Conservation (phyloP, 2,888 invertebrate species). For the Lydus trimaculatus region DNA sequence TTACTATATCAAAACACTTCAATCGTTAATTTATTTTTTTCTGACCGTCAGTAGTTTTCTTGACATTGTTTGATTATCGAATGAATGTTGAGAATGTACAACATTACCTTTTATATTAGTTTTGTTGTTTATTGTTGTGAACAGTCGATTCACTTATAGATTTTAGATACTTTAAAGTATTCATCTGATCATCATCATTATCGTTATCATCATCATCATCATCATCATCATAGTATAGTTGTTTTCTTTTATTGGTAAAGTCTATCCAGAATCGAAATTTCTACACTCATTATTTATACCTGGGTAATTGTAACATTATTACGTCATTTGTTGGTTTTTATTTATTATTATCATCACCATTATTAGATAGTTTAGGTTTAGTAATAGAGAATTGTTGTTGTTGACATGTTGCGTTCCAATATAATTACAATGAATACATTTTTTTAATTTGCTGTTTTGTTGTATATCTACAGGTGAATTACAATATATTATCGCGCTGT, state of each 20-base stretch:
- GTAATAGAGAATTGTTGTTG: not conserved
- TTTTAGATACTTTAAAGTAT: not conserved
- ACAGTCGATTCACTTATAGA: not conserved
- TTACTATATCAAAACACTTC: not conserved
- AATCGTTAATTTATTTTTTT: not conserved
- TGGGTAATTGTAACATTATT: not conserved
- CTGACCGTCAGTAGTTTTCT: not conserved
- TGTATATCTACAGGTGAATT: too few species aligned
- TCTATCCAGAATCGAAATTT: too few species aligned
- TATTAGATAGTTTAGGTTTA: not conserved
- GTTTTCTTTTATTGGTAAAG: too few species aligned
- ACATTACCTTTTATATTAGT: not conserved
- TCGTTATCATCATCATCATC: too few species aligned
- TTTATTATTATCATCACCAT: not conserved
- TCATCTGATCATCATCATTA: too few species aligned
- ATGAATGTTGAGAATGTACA: not conserved
- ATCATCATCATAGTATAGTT: too few species aligned
- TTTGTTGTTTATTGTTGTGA: not conserved
- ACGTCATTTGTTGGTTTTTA: not conserved
- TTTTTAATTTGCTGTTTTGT: too few species aligned
- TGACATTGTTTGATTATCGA: slow-evolving; percentile 1
- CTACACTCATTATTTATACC: too few species aligned
- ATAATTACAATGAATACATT: too few species aligned
- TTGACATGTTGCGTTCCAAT: too few species aligned
- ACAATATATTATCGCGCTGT: too few species aligned